Evolutionary conservation across 2,113 vertebrate species (phyloP), one percentile per base, ranked within the genome.

Genomic region (Machaerirhynchus nigripectus): DNA sequence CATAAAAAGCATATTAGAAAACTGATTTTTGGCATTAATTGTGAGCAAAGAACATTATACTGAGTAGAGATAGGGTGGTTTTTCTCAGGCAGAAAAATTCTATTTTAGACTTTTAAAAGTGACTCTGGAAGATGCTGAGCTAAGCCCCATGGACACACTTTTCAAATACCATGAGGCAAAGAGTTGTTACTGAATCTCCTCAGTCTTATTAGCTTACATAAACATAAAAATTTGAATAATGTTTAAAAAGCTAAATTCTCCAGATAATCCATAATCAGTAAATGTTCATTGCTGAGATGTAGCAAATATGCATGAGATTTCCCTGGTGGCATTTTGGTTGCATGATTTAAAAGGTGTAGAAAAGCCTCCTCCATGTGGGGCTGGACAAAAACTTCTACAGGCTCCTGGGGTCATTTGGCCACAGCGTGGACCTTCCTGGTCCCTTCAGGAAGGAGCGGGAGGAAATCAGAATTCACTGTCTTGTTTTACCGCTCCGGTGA

Each of bases 211-310:
- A 98, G 96, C 97, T 97, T 97, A 97, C 96, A 97, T 96, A 98
- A 97, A 97, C 95, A 97, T 93, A 95, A 94, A 97, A 96, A 98
- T 97, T 73, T 97, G 97, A 98, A 98, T 97, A 98, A 97, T 97
- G 96, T 97, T 98, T 96, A 89, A 97, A 97, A 98, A 97, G 95
- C 96, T 89, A 92, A 97, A 98, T 95, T 96, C 97, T 97, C 97
- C 80, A 93, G 97, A 97, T 97, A 97, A 87, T 77, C 93, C 87
- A 82, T 94, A 97, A 98, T 97, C 95, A 96, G 97, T 97, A 97
- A 98, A 96, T 95, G 97, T 97, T 98, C 98, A 95, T 98, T 97
- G 97, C 31, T 37, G 95, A 97, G 97, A 98, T 87, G 96, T 5
- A 96, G 96, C 96, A 96, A 97, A 96, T 96, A 97, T 86, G 94